Percentiles rank a stretch among this genome's conserved stretches.
Conservation (phyloP, 2,797 vertebrate genomes). For the Acestrorhynchus altus region DNA sequence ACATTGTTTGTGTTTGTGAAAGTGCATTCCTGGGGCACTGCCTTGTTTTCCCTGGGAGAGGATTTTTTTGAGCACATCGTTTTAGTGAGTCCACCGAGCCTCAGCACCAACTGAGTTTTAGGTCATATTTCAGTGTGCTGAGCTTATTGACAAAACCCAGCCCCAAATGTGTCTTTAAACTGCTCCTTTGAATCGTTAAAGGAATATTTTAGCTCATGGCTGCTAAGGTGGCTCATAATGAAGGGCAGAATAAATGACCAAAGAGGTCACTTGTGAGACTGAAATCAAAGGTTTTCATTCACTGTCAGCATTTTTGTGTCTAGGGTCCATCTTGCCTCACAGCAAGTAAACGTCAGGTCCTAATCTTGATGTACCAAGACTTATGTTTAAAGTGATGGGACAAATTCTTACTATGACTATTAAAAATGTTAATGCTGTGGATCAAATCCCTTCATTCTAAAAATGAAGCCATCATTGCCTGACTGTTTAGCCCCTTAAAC, state of each 20-base stretch:
- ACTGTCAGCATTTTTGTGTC: not conserved
- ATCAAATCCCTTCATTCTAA: too few species aligned
- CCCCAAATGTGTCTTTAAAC: not conserved
- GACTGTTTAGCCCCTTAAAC: too few species aligned
- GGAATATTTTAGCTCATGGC: not conserved
- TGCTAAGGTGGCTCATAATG: not conserved
- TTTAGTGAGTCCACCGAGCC: not conserved
- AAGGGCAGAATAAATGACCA: not conserved
- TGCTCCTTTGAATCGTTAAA: not conserved
- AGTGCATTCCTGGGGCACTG: slow-evolving; percentile 5
- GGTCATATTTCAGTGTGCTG: not conserved
- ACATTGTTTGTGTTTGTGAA: not conserved
- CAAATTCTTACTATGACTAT: too few species aligned
- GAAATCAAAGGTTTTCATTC: not conserved
- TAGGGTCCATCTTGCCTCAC: too few species aligned
- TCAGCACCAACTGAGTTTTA: slow-evolving; percentile 1
- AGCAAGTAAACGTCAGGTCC: too few species aligned
- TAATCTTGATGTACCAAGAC: too few species aligned
- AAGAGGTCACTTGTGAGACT: not conserved
- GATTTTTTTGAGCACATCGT: not conserved
- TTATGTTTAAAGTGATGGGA: too few species aligned
- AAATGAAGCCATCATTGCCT: too few species aligned
- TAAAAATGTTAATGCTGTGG: too few species aligned
- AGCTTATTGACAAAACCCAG: not conserved
- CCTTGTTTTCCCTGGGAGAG: not conserved